Base-by-base conservation (phyloP, 2,888 invertebrate genomes). In the Campoplex capitator region DNA sequence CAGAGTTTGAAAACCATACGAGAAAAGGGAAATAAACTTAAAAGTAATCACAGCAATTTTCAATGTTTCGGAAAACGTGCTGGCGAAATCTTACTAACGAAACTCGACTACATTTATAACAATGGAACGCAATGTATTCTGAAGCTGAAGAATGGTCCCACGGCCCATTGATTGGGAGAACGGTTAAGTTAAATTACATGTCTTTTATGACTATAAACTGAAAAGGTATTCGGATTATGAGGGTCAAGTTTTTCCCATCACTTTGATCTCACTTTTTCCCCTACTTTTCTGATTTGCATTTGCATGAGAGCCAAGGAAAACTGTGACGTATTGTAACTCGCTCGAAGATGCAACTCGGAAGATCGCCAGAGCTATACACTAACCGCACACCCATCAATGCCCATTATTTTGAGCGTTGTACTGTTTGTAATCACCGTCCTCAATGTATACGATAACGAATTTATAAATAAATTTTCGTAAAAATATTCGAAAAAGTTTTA, bases 11-110 rank as follows among this genome's bases (percentile, higher is more conserved):
- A 48, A 70, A 1, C 23, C 3, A 9, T 48, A 4, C 45, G 2
- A 6, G 3, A 28, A 13, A 3, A 2, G 6, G 70, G 70, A 28
- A 13, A 1, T 13, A 11, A 16, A 1, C 23, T 70, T 45, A n/a
- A 28, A 70, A 7, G 7, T 23, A 16, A 48, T 9, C 3, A 23
- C 16, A 7, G 16, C 6, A 23, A 70, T 28, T 70, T 70, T 45
- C 70, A 70, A 38, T 70, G 70, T 70, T 45, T 42, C n/a, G 70
- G 70, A 70, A 11, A 28, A 45, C 70, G 45, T 0, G 7, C 28
- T 23, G 3, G 3, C 13, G 7, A 45, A 6, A 28, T 70, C 9
- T n/a, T 70, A 7, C n/a, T 13, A 9, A 23, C 4, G 1, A 23
- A 48, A 3, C 45, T 70, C 28, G 13, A 42, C 3, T 9, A 28